Percentiles rank a stretch among this genome's conserved stretches.
phyloP scores from a whole-genome alignment of 2,113 vertebrate genomes.

The Morphnarchus princeps region DNA sequence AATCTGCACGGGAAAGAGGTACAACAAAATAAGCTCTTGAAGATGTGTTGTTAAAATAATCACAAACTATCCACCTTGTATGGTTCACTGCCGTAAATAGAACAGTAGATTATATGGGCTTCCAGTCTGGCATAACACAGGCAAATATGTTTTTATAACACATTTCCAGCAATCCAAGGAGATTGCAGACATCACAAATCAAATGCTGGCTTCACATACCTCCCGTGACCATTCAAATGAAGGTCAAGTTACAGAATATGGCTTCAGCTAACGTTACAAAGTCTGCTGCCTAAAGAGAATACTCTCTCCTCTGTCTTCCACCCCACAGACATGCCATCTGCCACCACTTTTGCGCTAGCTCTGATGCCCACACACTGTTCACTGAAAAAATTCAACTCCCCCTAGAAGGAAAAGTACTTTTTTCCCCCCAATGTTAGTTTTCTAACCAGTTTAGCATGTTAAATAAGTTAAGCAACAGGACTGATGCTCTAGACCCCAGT shows the following conservation, averaged over 20 bases:
- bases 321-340: neutral
- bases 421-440: neutral
- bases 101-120: neutral
- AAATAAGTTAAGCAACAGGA: neutral
- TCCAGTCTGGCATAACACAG: neutral
- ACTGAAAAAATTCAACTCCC: neutral
- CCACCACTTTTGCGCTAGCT: neutral
- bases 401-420: neutral
- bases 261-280: neutral
- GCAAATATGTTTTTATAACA: neutral
- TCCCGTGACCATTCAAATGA: neutral
- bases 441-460: neutral
- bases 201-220: neutral
- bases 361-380: neutral
- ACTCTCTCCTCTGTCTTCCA: neutral
- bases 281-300: neutral
- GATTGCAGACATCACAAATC: neutral
- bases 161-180: neutral
- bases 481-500: neutral
- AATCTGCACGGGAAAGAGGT: neutral
- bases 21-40: neutral
- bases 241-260: neutral
- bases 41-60: neutral
- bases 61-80: neutral
- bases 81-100: neutral